Conservation (phyloP, 2,888 invertebrate genomes). For the Dryomyza anilis region DNA sequence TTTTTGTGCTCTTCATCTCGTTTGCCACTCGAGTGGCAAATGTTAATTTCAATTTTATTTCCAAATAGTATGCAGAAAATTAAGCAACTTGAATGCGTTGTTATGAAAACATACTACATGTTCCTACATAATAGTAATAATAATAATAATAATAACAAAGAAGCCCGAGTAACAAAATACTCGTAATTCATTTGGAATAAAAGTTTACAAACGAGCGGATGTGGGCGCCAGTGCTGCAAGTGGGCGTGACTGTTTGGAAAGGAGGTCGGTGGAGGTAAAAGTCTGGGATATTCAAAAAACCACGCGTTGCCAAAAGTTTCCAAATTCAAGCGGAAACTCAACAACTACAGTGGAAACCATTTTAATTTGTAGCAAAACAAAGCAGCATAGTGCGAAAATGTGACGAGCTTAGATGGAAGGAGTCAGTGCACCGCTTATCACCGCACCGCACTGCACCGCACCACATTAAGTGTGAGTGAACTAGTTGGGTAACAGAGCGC, state of each 20-base stretch:
- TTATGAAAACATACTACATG: conserved; percentile 13
- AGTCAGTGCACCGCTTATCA: no score
- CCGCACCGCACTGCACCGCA: no score
- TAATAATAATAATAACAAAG: conserved; percentile 14
- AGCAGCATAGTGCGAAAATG: background rate
- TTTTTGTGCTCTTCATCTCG: background rate
- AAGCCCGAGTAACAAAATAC: conserved; percentile 12
- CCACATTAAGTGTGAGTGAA: no score
- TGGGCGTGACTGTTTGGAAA: background rate
- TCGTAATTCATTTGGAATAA: conserved; percentile 23
- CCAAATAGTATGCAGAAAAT: background rate
- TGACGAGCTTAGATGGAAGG: background rate
- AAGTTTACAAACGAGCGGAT: conserved; percentile 12
- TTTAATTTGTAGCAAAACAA: conserved; percentile 22
- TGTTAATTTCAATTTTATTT: background rate
- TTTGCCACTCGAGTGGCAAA: background rate
- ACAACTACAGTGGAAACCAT: conserved; percentile 19
- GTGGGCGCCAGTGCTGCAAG: background rate
- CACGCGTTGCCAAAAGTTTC: conserved; percentile 6
- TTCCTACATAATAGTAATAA: no score
- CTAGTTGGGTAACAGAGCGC: background rate
- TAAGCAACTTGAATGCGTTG: conserved; percentile 7
- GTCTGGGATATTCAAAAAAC: background rate
- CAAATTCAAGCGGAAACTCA: conserved; percentile 18
- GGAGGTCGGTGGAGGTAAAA: background rate